Percentiles rank a stretch among this genome's conserved stretches.
Conservation (phyloP, 1,140 invertebrate genomes). For the Heliconius himera region DNA sequence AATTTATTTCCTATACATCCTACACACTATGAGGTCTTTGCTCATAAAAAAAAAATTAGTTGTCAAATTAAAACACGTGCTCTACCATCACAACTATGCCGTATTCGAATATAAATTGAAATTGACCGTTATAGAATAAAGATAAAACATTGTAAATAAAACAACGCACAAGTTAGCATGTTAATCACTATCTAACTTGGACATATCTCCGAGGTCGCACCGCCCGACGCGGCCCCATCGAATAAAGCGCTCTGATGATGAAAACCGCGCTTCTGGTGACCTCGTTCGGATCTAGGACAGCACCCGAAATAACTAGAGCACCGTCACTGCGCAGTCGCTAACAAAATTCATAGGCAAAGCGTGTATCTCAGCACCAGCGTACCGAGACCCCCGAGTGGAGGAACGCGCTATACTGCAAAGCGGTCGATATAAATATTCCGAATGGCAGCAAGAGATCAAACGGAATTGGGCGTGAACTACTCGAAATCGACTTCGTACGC, state of each 20-base stretch:
- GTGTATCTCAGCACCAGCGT: conserved; percentile 45
- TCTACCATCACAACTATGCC: not conserved
- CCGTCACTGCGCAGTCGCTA: conserved; percentile 74
- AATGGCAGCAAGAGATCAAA: conserved; percentile 38
- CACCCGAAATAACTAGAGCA: conserved; percentile 79
- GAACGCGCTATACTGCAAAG: not conserved
- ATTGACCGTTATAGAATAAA: too few relatives aligned
- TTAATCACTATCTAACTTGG: conserved; percentile 47
- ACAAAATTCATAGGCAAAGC: conserved; percentile 60
- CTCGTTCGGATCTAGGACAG: conserved; percentile 74
- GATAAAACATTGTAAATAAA: not conserved
- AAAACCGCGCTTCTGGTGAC: conserved; percentile 69
- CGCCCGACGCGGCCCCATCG: conserved; percentile 70
- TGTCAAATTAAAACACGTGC: conserved; percentile 17
- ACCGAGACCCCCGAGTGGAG: conserved; percentile 37
- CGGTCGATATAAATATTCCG: not conserved
- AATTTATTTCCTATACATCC: not conserved
- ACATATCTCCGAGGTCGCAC: conserved; percentile 58
- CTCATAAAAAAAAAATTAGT: not conserved
- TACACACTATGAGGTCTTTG: not conserved
- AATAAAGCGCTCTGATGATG: conserved; percentile 72
- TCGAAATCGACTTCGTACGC: conserved; percentile 63
- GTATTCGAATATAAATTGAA: not conserved
- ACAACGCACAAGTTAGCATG: not conserved
- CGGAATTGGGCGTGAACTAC: conserved; percentile 43